Evolutionary conservation across 2,888 invertebrate genomes (phyloP).

Genomic region (Rhagium mordax): DNA sequence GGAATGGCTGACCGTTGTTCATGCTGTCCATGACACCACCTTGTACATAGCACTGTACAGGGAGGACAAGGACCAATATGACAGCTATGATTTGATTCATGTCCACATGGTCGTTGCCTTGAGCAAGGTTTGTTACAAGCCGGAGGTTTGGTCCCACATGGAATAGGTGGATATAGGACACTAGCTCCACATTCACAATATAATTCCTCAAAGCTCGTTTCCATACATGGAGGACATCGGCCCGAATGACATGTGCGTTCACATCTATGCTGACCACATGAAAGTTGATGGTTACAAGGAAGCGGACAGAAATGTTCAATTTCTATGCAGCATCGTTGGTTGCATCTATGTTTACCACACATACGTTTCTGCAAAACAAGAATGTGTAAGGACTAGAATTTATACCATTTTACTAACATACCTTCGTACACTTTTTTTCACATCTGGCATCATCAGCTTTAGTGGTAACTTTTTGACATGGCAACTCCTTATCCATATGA

Average conservation of each 20-base stretch:
- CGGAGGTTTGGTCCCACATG: conserved; percentile 92
- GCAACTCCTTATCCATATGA: conserved; percentile 85
- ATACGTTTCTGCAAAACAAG: conserved; percentile 76
- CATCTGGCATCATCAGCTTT: conserved; percentile 85
- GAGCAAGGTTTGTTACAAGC: conserved; percentile 85
- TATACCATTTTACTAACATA: conserved; percentile 58
- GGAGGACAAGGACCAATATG: conserved; percentile 87
- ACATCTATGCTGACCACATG: conserved; percentile 93
- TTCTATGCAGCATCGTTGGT: conserved; percentile 90
- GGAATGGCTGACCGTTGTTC: conserved; percentile 90
- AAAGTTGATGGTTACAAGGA: conserved; percentile 85
- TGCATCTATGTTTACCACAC: conserved; percentile 93
- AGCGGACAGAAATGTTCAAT: conserved; percentile 89
- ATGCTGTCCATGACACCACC: conserved; percentile 79
- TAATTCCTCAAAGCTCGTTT: conserved; percentile 89
- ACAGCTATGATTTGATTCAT: conserved; percentile 89
- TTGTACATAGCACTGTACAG: conserved; percentile 88
- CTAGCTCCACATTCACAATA: conserved; percentile 92
- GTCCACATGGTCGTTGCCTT: conserved; percentile 83
- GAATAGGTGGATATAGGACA: conserved; percentile 91
- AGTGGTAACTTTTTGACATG: conserved; percentile 81
- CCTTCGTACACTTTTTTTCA: conserved; percentile 92
- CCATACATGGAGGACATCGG: conserved; percentile 84
- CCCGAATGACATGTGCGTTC: conserved; percentile 92
- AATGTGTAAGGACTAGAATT: not conserved